phyloP scores from a whole-genome alignment of 2,113 vertebrate species.

The Hemichromis elongatus region DNA sequence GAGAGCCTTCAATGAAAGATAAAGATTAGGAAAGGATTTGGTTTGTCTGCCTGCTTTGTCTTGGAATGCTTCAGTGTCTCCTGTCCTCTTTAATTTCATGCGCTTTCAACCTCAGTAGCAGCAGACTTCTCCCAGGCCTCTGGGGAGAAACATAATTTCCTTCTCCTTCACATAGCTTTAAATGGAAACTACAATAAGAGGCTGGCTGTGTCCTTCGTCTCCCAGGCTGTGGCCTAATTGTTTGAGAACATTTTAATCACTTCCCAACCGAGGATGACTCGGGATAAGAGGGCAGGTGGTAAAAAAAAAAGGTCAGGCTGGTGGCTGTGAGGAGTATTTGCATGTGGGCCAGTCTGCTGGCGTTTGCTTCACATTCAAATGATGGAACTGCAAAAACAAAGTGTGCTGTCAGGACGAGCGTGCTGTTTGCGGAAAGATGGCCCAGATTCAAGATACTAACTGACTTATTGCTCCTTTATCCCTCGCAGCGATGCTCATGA shows the following conservation, averaged over 20 bases:
- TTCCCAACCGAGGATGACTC: conserved; percentile 3
- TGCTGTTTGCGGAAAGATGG: conserved; percentile 21
- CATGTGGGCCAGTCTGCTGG: background rate
- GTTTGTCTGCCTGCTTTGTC: conserved; percentile 56
- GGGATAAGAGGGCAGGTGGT: conserved; percentile 4
- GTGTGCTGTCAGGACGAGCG: background rate
- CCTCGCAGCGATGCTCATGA: conserved; percentile 60
- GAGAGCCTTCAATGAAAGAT: conserved; percentile 8
- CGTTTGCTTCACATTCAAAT: conserved; percentile 36
- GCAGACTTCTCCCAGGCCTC: conserved; percentile 45
- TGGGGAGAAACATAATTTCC: conserved; percentile 48
- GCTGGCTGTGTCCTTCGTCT: conserved; percentile 11
- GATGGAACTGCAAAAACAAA: conserved; percentile 8
- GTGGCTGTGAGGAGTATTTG: conserved; percentile 12
- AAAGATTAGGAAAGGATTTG: conserved; percentile 43
- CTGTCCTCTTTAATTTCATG: conserved; percentile 58
- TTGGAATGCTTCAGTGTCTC: conserved; percentile 55
- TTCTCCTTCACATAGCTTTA: conserved; percentile 42
- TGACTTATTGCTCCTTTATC: conserved; percentile 37
- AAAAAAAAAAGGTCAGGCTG: background rate
- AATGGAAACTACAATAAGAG: conserved; percentile 58
- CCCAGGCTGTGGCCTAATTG: conserved; percentile 53
- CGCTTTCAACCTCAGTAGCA: conserved; percentile 25
- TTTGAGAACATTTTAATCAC: conserved; percentile 39
- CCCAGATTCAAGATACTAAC: conserved; percentile 10